Evolutionary conservation across 2,113 vertebrate species (phyloP).

Genomic region (Lycaon pictus): DNA sequence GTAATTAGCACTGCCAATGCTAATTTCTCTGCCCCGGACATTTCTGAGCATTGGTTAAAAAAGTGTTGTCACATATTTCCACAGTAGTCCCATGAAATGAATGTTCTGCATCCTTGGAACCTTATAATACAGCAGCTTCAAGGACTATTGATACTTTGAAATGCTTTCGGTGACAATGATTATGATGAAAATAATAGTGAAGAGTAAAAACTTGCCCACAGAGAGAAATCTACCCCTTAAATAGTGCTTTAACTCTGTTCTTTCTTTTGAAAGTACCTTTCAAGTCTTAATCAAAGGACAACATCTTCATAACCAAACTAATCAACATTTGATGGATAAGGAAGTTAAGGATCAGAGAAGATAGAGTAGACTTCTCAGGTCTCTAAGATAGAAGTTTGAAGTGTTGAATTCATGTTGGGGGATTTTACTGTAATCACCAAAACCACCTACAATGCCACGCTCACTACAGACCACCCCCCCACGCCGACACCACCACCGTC

Average conservation of each 20-base stretch:
- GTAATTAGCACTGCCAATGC: neutral
- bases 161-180: slow-evolving; percentile 22
- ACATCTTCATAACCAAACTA: slow-evolving; percentile 8
- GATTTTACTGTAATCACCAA: neutral
- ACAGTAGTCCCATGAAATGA: neutral
- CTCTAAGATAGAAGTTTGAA: neutral
- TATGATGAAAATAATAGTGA: slow-evolving; percentile 46
- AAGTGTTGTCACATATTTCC: neutral
- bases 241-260: neutral
- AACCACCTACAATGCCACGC: neutral
- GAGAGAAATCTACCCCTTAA: neutral
- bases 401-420: neutral
- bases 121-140: neutral
- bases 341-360: slow-evolving; percentile 13
- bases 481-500: too few species aligned
- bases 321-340: neutral
- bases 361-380: neutral
- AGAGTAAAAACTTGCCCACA: neutral
- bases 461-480: neutral
- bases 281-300: slow-evolving; percentile 37
- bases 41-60: neutral
- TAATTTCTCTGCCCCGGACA: neutral
- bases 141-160: slow-evolving; percentile 44
- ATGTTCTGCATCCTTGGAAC: neutral
- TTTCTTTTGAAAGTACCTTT: slow-evolving; percentile 45